A percentile compares a stretch with the other conserved stretches of the same genome.
Conservation (phyloP, 2,797 vertebrate species). For the Centroberyx gerrardi region DNA sequence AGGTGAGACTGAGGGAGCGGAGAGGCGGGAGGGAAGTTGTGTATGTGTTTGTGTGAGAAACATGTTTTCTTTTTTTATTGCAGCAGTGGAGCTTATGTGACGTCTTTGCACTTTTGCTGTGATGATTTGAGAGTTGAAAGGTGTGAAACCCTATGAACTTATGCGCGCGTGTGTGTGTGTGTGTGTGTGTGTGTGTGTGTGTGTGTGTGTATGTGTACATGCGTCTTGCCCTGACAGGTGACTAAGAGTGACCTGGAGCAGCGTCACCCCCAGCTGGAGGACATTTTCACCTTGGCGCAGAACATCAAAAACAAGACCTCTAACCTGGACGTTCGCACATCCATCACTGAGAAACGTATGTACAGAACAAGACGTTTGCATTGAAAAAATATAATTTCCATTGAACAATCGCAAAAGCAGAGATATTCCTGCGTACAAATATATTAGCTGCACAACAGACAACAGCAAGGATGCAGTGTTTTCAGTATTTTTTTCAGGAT, state of each 20-base stretch:
- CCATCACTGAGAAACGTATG: conserved; percentile 95
- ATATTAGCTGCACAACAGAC: not conserved
- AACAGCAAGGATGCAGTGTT: not conserved
- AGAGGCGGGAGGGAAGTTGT: not conserved
- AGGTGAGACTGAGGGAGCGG: conserved; percentile 83
- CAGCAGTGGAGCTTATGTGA: not conserved
- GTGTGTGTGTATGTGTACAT: conserved; percentile 7
- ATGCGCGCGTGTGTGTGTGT: no score
- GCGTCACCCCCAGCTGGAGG: conserved; percentile 93
- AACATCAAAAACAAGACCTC: conserved; percentile 99
- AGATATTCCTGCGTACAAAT: not conserved
- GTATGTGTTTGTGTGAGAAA: not conserved
- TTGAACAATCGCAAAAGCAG: not conserved
- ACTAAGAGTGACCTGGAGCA: conserved; percentile 95
- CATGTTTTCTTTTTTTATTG: not conserved
- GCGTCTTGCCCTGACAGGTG: conserved; percentile 81
- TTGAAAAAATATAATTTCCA: not conserved
- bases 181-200: not conserved
- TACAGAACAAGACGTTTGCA: not conserved
- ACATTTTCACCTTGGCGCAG: conserved; percentile 95
- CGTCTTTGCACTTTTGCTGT: not conserved
- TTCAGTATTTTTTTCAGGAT: no score
- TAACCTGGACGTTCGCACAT: conserved; percentile 92
- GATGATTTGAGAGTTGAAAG: not conserved
- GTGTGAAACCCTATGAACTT: not conserved